Conservation (phyloP, 53 echinoderm and acorn worm genomes). For the Henricia sp. region DNA sequence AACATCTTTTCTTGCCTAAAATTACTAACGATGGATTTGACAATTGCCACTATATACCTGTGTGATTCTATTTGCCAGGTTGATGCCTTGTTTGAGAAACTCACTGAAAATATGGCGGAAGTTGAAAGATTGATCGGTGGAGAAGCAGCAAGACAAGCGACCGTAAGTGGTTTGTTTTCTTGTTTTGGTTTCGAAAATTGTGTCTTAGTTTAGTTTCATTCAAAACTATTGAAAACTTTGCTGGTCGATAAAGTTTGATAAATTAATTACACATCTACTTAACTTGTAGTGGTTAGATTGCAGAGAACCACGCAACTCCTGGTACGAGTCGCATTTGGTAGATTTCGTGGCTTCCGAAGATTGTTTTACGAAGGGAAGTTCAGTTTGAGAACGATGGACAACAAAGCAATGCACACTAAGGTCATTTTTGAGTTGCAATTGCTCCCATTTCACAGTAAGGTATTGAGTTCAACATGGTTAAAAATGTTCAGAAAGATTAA, state of each 20-base stretch:
- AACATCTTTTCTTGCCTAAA: neutral
- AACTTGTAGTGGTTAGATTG: too few relatives aligned
- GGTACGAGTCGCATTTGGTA: too few relatives aligned
- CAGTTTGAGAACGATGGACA: too few relatives aligned
- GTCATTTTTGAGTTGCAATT: too few relatives aligned
- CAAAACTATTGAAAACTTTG: too few relatives aligned
- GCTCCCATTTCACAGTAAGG: too few relatives aligned
- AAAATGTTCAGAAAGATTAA: neutral
- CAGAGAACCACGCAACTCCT: too few relatives aligned
- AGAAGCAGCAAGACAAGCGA: conserved; percentile 81
- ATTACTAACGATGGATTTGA: neutral
- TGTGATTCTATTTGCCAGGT: conserved; percentile 51
- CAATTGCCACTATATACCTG: neutral
- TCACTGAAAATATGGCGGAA: conserved; percentile 84
- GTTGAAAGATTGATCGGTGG: conserved; percentile 89
- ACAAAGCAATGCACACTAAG: too few relatives aligned
- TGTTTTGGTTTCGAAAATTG: neutral
- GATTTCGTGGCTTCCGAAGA: too few relatives aligned
- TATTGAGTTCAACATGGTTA: neutral
- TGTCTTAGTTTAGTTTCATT: neutral
- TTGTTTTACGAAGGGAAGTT: too few relatives aligned
- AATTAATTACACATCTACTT: too few relatives aligned
- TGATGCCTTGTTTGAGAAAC: conserved; percentile 87
- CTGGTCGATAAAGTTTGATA: too few relatives aligned
- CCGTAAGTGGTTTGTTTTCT: conserved; percentile 49